Base-by-base conservation (phyloP, 2,797 vertebrate species). In the Tadarida brasiliensis region DNA sequence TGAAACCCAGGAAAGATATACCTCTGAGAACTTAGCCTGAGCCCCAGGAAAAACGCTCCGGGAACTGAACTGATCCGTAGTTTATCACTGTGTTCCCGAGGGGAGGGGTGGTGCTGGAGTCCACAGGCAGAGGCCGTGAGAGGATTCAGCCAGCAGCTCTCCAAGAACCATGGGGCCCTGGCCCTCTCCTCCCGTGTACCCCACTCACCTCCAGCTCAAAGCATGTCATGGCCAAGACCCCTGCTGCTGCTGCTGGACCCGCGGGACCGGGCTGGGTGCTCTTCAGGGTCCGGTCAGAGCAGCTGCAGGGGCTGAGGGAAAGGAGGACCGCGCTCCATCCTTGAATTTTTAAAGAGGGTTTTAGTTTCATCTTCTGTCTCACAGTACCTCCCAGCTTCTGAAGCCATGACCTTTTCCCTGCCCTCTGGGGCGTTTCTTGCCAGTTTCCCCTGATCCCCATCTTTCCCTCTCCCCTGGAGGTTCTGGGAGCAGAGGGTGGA, bases 191-290 rank as follows among this genome's bases (percentile, higher is more conserved):
- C 15, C 7, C 16, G 54, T 49, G 24, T 1, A 49, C 11, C 57
- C 44, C 2, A 5, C 15, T n/a, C 28, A 30, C 39, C 57, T n/a
- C 10, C 2, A 30, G 35, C 26, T 57, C 61, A 90, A 89, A 44
- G 39, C 68, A 24, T 0, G 3, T 81, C 10, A 2, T 2, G 33
- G 28, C 19, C 2, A 2, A 26, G 68, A 67, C 20, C 47, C 65
- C 82, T 10, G 22, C 28, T 7, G 33, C 33, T 73, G n/a, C 44
- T 15, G 22, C 4, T 7, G n/a, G 54, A 11, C 39, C 54, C 0
- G 0, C 1, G 19, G 17, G 39, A 49, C 33, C 3, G 0, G 17
- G 4, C 10, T 1, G 5, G 57, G 16, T 28, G 39, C 17, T 74
- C 26, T 54, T 68, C 9, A 17, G 59, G 35, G 35, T 76, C 20